Percentiles rank a stretch among this genome's conserved stretches.
These are phyloP conservation scores for Amniataba percoides DNA, from an alignment of 2,797 vertebrate species.

Conservation along the genomic window DNA sequence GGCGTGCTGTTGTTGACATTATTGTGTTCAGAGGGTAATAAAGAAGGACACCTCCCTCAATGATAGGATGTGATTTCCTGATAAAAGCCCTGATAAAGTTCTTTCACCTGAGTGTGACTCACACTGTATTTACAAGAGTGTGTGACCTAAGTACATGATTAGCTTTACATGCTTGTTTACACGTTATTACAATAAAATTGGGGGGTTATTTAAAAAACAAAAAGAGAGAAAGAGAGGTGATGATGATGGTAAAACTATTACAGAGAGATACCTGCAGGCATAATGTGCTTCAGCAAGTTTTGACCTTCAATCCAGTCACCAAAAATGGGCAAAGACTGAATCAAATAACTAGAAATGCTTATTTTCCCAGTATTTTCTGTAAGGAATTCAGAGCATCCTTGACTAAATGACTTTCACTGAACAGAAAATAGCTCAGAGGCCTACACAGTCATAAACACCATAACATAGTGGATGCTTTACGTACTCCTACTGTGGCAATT, in stretches of 20 bases:
- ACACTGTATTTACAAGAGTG: neutral
- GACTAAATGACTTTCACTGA: neutral
- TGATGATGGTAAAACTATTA: neutral
- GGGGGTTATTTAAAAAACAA: neutral
- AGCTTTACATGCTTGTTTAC: neutral
- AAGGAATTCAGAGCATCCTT: neutral
- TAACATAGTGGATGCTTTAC: neutral
- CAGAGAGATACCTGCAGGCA: slow-evolving; percentile 5
- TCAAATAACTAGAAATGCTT: neutral
- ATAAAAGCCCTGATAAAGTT: slow-evolving; percentile 34
- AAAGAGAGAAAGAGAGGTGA: neutral
- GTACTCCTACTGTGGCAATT: neutral
- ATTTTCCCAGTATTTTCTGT: neutral
- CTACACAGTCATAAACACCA: neutral
- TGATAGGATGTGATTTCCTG: slow-evolving; percentile 45
- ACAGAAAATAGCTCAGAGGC: neutral
- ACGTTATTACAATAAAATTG: neutral
- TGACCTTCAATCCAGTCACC: slow-evolving; percentile 2
- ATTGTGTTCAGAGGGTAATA: slow-evolving; percentile 50
- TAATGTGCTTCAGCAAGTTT: neutral
- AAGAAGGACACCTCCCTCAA: slow-evolving; percentile 57
- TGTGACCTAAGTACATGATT: neutral
- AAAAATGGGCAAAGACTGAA: neutral
- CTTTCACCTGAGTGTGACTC: slow-evolving; percentile 37
- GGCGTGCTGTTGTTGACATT: slow-evolving; percentile 60